Percentiles rank a stretch among this genome's conserved stretches.
Conservation (phyloP, 2,888 invertebrate genomes). For the Salticus scenicus region DNA sequence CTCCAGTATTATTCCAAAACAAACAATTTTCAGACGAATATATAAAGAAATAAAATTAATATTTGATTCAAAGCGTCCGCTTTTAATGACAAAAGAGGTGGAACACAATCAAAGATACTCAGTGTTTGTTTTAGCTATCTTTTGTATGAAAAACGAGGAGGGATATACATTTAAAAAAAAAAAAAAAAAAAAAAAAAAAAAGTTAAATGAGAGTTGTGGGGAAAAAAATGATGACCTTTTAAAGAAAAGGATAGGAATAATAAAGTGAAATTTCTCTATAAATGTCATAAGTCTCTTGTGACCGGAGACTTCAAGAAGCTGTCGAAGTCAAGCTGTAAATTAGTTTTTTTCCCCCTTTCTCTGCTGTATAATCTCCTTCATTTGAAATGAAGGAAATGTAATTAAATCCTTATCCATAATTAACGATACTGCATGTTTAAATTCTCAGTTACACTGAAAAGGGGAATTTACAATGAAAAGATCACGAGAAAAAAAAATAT, state of each 20-base stretch:
- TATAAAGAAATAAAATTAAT: slow-evolving; percentile 63
- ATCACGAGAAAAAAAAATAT: not conserved
- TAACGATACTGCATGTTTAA: slow-evolving; percentile 58
- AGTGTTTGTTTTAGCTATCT: slow-evolving; percentile 17
- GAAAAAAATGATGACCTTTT: slow-evolving; percentile 47
- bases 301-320: slow-evolving; percentile 18
- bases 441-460: slow-evolving; percentile 22
- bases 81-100: not conserved
- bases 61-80: slow-evolving; percentile 42
- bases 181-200: not conserved
- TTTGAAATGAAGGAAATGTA: slow-evolving; percentile 44
- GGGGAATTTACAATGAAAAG: slow-evolving; percentile 16
- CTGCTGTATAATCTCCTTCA: slow-evolving; percentile 3
- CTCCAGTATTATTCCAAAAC: slow-evolving; percentile 43
- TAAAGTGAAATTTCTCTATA: slow-evolving; percentile 7
- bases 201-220: too few species aligned
- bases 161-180: too few species aligned
- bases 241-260: not conserved
- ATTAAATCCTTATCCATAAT: slow-evolving; percentile 68
- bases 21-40: slow-evolving; percentile 25
- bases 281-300: slow-evolving; percentile 21
- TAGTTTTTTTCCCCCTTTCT: slow-evolving; percentile 24
- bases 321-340: slow-evolving; percentile 37
- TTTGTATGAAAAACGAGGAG: not conserved
- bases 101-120: not conserved